Conservation (phyloP, 2,113 vertebrate species). For the Ursus arctos region DNA sequence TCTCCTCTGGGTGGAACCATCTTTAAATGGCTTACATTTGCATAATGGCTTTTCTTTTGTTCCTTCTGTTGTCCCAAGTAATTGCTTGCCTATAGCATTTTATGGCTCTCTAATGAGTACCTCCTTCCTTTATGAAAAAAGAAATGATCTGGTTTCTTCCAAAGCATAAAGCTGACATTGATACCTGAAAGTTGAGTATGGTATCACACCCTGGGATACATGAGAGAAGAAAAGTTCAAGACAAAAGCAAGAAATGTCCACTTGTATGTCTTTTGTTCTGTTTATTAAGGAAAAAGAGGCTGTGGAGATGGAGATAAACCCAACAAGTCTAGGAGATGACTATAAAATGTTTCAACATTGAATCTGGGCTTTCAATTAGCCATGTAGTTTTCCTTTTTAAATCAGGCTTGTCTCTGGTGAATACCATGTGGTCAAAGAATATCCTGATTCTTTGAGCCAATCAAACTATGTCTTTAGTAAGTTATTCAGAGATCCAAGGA, state of each 20-base stretch:
- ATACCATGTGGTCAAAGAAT: not conserved
- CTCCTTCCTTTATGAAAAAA: not conserved
- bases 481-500: not conserved
- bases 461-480: not conserved
- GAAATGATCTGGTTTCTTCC: not conserved
- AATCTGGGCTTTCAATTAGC: not conserved
- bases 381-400: not conserved
- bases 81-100: not conserved
- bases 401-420: not conserved
- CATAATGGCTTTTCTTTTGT: not conserved
- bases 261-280: not conserved
- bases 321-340: not conserved
- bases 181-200: not conserved
- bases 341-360: not conserved
- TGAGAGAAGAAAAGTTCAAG: not conserved
- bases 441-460: not conserved
- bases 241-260: not conserved
- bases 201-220: not conserved
- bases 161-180: not conserved
- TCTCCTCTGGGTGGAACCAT: not conserved
- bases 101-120: not conserved
- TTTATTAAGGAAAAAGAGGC: not conserved
- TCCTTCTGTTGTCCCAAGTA: conserved; percentile 12
- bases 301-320: not conserved
- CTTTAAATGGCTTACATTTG: not conserved